Conservation (phyloP, 2,797 vertebrate species). For the Heterohyrax brucei region DNA sequence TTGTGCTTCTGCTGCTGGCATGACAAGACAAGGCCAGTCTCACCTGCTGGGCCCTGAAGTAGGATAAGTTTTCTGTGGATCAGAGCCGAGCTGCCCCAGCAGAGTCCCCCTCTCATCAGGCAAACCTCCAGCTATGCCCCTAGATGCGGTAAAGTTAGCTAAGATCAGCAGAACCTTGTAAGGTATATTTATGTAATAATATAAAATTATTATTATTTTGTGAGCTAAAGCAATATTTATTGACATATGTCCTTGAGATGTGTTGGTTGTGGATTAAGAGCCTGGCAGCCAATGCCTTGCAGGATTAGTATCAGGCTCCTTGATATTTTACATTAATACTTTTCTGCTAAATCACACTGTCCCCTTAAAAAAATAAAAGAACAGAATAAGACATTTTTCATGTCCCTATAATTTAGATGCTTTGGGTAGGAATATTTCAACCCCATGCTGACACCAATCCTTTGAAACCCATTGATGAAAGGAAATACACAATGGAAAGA, state of each 20-base stretch:
- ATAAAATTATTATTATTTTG: not conserved
- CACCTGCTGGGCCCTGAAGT: not conserved
- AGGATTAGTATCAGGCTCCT: constrained; percentile 1
- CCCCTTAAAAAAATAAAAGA: not conserved
- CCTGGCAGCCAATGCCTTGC: not conserved
- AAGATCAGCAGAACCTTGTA: not conserved
- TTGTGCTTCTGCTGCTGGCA: not conserved
- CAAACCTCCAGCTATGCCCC: not conserved
- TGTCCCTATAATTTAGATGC: constrained; percentile 10
- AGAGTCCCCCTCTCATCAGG: not conserved
- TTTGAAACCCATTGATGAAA: constrained; percentile 78
- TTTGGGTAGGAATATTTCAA: constrained; percentile 47
- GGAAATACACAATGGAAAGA: constrained; percentile 10
- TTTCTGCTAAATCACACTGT: not conserved
- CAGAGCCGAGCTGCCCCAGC: not conserved
- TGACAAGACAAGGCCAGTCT: not conserved
- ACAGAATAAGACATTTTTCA: constrained; percentile 58
- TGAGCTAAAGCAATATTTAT: not conserved
- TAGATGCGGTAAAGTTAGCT: not conserved
- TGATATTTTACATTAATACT: not conserved
- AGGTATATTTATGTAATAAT: not conserved
- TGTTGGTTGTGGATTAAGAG: not conserved
- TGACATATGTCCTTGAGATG: not conserved
- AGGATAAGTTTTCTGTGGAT: too few species aligned
- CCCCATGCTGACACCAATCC: not conserved